Base-by-base conservation (phyloP, 2,113 vertebrate species). In the Forbesichthys agassizii region DNA sequence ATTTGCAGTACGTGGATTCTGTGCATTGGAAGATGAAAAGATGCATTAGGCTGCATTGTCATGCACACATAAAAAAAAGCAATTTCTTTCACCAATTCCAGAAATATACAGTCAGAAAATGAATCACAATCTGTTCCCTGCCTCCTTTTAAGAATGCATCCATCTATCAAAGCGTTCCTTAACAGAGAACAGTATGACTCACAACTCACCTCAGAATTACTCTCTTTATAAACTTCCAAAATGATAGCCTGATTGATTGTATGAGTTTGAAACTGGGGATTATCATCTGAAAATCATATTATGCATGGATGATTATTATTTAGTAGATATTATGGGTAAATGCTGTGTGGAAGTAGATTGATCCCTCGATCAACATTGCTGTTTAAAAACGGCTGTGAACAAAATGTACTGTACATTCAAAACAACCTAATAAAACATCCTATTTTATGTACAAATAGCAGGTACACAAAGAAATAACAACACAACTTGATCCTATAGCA, bases 101-200 rank as follows among this genome's bases (percentile, higher is more conserved):
- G 77, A 70, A 74, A 80, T 91, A 86, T 70, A 59, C 69, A 70
- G 84, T 85, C 80, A 56, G 79, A 86, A 78, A 89, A 92, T 91
- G 83, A 91, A 91, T 92, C 90, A 90, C 82, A 89, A 89, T 89
- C 83, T 85, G 84, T 80, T 87, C 49, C 36, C 78, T 88, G 85
- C 79, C 88, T 84, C 78, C 72, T 85, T 82, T 77, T 78, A 71
- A 86, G 76, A 86, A 92, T 84, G 75, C 9, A 27, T 46, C 77
- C 86, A 91, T 92, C 86, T 84, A 91, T 92, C 90, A 92, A 83
- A 84, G 66, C 63, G 69, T 53, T 83, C 69, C 82, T 60, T 61
- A 75, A 49, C 46, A 54, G 49, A 70, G 61, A 77, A 64, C 66
- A 82, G 64, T 67, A 72, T 67, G 57, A 72, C 75, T 86, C 79